Percentiles rank a stretch among this genome's conserved stretches.
phyloP scores from a whole-genome alignment of 2,797 vertebrate species.

The Rhinichthys osculus region DNA sequence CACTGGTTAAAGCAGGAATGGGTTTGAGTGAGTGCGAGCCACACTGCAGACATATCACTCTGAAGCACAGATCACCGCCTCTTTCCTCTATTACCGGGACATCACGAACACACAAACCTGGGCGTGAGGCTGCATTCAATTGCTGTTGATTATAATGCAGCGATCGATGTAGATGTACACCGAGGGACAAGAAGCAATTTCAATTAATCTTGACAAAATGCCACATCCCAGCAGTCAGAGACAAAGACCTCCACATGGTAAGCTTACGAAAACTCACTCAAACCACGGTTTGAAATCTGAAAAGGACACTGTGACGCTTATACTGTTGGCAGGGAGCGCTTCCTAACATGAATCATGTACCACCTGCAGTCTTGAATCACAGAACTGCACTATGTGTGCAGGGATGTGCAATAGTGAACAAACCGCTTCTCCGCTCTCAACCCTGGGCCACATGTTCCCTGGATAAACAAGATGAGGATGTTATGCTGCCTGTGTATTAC shows the following conservation, averaged over 20 bases:
- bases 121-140: slow-evolving; percentile 78
- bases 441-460: slow-evolving; percentile 47
- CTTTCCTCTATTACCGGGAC: slow-evolving; percentile 58
- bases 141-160: slow-evolving; percentile 72
- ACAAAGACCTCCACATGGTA: background rate
- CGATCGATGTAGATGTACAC: slow-evolving; percentile 70
- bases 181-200: slow-evolving; percentile 62
- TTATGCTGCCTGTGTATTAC: slow-evolving; percentile 41
- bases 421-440: slow-evolving; percentile 59
- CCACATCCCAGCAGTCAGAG: slow-evolving; percentile 53
- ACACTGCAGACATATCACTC: background rate
- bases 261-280: slow-evolving; percentile 25
- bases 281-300: slow-evolving; percentile 4
- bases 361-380: slow-evolving; percentile 70
- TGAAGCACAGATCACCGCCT: slow-evolving; percentile 14
- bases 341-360: slow-evolving; percentile 70
- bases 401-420: background rate
- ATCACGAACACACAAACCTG: slow-evolving; percentile 62
- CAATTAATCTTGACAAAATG: slow-evolving; percentile 77
- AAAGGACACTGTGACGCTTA: slow-evolving; percentile 3
- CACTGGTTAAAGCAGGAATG: background rate
- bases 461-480: slow-evolving; percentile 51
- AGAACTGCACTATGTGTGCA: slow-evolving; percentile 37
- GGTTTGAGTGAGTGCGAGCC: background rate
- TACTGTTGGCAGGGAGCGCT: slow-evolving; percentile 58